Percentiles rank a stretch among this genome's conserved stretches.
These are phyloP conservation scores for Empis stercorea DNA, from an alignment of 2,888 invertebrate species.

Conservation along the genomic window DNA sequence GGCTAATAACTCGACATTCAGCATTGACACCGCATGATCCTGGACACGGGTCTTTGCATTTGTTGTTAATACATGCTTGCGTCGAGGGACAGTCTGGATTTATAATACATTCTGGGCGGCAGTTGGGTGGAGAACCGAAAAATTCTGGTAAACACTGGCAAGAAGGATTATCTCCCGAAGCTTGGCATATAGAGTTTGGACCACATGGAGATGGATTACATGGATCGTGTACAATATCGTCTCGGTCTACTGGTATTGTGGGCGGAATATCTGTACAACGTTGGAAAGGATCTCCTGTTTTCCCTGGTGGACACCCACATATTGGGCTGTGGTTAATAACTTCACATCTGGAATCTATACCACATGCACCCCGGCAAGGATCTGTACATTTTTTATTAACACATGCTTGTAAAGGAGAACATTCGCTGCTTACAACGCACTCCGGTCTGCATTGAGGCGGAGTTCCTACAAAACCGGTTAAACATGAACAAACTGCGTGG, in stretches of 20 bases:
- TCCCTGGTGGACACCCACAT: slow-evolving; percentile 50
- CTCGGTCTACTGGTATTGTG: slow-evolving; percentile 28
- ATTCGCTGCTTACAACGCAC: slow-evolving; percentile 54
- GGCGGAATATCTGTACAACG: slow-evolving; percentile 49
- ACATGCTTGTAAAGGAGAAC: slow-evolving; percentile 48
- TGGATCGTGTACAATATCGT: slow-evolving; percentile 39
- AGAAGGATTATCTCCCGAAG: slow-evolving; percentile 50
- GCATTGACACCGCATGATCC: slow-evolving; percentile 70
- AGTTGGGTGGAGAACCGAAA: slow-evolving; percentile 66
- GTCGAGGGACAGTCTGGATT: slow-evolving; percentile 68
- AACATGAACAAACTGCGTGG: slow-evolving; percentile 57
- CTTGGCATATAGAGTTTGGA: slow-evolving; percentile 61
- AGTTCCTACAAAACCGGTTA: slow-evolving; percentile 51
- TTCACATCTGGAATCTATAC: slow-evolving; percentile 53
- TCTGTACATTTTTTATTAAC: slow-evolving; percentile 55
- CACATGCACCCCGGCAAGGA: slow-evolving; percentile 60
- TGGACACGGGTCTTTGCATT: slow-evolving; percentile 70
- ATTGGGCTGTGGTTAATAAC: slow-evolving; percentile 60
- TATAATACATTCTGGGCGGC: slow-evolving; percentile 70
- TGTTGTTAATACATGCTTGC: slow-evolving; percentile 66
- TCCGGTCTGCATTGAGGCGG: slow-evolving; percentile 57
- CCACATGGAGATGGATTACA: slow-evolving; percentile 74
- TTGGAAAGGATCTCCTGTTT: slow-evolving; percentile 65
- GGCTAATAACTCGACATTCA: slow-evolving; percentile 65
- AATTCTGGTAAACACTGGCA: slow-evolving; percentile 68